Percentiles rank a stretch among this genome's conserved stretches.
Conservation (phyloP, 2,888 invertebrate species). For the Epinotia demarniana region DNA sequence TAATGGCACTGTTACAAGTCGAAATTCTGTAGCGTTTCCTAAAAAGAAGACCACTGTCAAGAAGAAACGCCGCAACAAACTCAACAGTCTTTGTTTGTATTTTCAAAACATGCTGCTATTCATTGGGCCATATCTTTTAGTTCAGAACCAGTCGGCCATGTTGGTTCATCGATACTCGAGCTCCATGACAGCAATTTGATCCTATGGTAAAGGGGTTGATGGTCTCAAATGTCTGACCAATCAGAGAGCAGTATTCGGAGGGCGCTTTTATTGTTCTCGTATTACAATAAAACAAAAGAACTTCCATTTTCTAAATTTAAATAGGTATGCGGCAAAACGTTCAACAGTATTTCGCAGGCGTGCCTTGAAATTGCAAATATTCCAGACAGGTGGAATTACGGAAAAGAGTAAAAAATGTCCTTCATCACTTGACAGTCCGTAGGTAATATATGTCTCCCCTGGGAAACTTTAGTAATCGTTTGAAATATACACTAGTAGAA, state of each 20-base stretch:
- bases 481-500: no score
- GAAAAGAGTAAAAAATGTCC: neutral
- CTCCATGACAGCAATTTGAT: constrained; percentile 61
- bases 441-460: neutral
- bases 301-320: constrained; percentile 28
- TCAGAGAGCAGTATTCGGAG: constrained; percentile 49
- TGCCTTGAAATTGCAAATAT: neutral
- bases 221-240: constrained; percentile 56
- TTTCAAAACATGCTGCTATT: neutral
- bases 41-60: no score
- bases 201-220: constrained; percentile 56
- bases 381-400: neutral
- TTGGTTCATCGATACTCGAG: constrained; percentile 60
- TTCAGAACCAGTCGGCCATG: constrained; percentile 55
- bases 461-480: neutral
- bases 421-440: neutral
- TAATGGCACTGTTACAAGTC: no score
- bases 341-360: neutral
- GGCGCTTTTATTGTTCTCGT: constrained; percentile 43
- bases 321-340: constrained; percentile 8
- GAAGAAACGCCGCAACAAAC: no score
- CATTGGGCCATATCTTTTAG: constrained; percentile 18
- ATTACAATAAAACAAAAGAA: constrained; percentile 35
- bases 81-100: neutral
- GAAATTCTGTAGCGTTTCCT: no score